These are phyloP conservation scores for Acropora tenuis DNA, from an alignment of 64 coral and sea anemone genomes.

Conservation along the genomic window DNA sequence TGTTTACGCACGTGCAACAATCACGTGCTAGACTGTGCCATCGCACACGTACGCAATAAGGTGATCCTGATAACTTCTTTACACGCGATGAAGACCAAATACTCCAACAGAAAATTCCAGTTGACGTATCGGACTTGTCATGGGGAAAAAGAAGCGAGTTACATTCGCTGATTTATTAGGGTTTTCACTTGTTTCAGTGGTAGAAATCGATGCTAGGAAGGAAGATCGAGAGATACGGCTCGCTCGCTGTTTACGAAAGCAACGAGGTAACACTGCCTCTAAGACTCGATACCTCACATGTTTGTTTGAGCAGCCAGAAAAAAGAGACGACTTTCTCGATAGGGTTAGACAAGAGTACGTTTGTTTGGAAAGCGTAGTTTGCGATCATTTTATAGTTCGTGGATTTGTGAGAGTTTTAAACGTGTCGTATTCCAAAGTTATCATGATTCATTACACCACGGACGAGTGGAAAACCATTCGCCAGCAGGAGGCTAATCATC, in stretches of 20 bases:
- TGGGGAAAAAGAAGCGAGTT: slow-evolving; percentile 68
- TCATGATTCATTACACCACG: slow-evolving; percentile 39
- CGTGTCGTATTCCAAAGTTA: slow-evolving; percentile 53
- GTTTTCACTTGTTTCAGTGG: slow-evolving; percentile 71
- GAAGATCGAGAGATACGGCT: slow-evolving; percentile 8
- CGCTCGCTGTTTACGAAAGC: not conserved
- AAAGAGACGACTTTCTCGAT: slow-evolving; percentile 1
- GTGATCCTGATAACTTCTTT: not conserved
- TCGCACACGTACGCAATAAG: not conserved
- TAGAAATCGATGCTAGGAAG: slow-evolving; percentile 67
- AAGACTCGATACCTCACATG: not conserved
- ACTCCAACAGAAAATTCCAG: not conserved
- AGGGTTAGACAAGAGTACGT: slow-evolving; percentile 38
- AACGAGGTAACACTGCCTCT: not conserved
- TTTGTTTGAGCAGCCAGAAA: slow-evolving; percentile 28
- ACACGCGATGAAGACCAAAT: not conserved
- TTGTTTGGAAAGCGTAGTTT: slow-evolving; percentile 62
- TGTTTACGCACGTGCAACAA: not conserved
- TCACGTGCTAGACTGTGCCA: not conserved
- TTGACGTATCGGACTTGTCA: not conserved
- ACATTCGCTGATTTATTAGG: slow-evolving; percentile 82
- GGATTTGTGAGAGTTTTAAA: slow-evolving; percentile 69
- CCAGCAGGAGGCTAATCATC: slow-evolving; percentile 38
- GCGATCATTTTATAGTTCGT: slow-evolving; percentile 27
- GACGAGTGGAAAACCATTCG: slow-evolving; percentile 48